phyloP scores from a whole-genome alignment of 2,797 vertebrate species.

The Micromesistius poutassou region DNA sequence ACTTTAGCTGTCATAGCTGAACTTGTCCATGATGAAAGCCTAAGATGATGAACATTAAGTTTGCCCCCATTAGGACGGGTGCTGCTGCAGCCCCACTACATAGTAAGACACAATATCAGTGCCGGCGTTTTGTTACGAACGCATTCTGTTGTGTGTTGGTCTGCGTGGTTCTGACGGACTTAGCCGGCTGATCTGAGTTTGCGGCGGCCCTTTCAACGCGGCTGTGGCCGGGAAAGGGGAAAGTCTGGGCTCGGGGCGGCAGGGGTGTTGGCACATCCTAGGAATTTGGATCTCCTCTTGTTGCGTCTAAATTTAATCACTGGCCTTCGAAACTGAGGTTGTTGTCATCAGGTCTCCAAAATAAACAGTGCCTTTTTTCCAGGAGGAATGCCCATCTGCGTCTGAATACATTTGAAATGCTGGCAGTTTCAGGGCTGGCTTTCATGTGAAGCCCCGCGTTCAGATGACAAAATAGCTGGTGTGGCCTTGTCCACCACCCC shows the following conservation, averaged over 20 bases:
- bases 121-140: conserved; percentile 37
- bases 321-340: conserved; percentile 77
- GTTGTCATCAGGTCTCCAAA: conserved; percentile 80
- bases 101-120: conserved; percentile 18
- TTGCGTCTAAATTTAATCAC: conserved; percentile 80
- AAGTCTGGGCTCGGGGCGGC: conserved; percentile 37
- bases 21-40: background rate
- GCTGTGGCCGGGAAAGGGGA: conserved; percentile 45
- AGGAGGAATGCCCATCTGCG: conserved; percentile 60
- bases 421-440: conserved; percentile 63
- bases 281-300: conserved; percentile 79
- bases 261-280: conserved; percentile 68
- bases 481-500: conserved; percentile 29
- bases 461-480: conserved; percentile 49
- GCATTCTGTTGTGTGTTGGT: conserved; percentile 47
- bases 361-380: conserved; percentile 73
- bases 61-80: background rate
- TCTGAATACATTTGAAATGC: conserved; percentile 70
- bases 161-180: conserved; percentile 44
- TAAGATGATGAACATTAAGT: background rate
- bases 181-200: conserved; percentile 54
- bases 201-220: conserved; percentile 65
- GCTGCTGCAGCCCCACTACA: background rate
- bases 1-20: background rate
- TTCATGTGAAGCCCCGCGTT: conserved; percentile 58